Conservation (phyloP, 2,797 vertebrate genomes). For the Tolypeutes matacus region DNA sequence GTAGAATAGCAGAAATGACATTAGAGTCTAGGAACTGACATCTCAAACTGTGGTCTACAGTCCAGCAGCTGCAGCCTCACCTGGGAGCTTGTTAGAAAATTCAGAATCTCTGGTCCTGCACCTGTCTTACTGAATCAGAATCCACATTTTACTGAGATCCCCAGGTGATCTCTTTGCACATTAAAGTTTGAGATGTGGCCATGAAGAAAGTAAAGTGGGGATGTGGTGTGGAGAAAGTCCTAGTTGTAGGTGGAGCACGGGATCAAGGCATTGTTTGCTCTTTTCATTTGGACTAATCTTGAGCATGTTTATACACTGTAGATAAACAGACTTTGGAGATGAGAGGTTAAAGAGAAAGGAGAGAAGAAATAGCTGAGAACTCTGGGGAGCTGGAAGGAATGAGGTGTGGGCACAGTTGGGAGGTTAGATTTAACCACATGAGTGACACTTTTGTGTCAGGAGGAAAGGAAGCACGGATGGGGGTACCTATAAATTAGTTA, state of each 20-base stretch:
- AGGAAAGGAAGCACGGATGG: neutral
- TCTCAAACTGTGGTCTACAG: neutral
- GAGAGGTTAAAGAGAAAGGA: neutral
- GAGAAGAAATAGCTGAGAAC: neutral
- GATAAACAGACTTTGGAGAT: neutral
- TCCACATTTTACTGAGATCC: neutral
- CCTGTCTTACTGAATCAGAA: neutral
- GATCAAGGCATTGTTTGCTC: neutral
- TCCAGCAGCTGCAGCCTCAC: neutral
- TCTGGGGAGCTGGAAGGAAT: neutral
- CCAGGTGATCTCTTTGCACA: neutral
- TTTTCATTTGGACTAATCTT: neutral
- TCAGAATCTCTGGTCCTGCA: neutral
- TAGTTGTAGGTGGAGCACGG: neutral
- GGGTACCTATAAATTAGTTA: neutral
- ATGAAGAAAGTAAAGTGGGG: neutral
- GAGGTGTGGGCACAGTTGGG: neutral
- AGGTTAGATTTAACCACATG: no score
- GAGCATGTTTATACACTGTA: neutral
- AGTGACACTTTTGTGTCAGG: neutral
- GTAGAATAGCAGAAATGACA: constrained; percentile 7
- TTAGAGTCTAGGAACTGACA: neutral
- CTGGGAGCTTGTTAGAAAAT: neutral
- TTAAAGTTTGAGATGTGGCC: neutral
- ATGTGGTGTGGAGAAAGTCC: neutral